Evolutionary conservation across 1,140 invertebrate species (phyloP), one percentile per base, ranked within the genome.

Genomic region (Leptinotarsa defecta): DNA sequence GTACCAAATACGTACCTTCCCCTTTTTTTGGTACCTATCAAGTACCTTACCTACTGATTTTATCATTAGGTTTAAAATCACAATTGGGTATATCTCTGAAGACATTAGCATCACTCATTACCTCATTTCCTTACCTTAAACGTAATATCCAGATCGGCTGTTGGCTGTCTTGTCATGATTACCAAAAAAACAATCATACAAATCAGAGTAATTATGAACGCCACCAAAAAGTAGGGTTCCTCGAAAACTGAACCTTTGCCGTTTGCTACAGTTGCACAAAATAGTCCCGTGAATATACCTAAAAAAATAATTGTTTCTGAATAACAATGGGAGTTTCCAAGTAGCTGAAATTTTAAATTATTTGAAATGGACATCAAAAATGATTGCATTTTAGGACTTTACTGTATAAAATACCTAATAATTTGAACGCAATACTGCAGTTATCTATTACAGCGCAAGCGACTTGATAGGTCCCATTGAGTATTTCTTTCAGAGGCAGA

Each of bases 161-260:
- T 71, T 52, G 82, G 82, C 78, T 83, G 82, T 20, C 78, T 76
- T 5, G 74, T 88, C 62, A 93, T 91, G n/a, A 87, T 68, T 1
- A 78, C 62, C 57, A 80, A 22, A 17, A 77, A 62, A 17, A 73
- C 71, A 1, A 77, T 4, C 74, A 80, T 75, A 22, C 71, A 52
- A 48, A 74, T 43, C 2, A 76, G 19, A 61, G 69, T 75, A 20
- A 80, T 62, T 5, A 80, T 64, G 64, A 77, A 80, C 15, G 48
- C 74, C 4, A 77, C 61, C 22, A 73, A 20, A 67, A 74, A 80
- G 34, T 76, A 78, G 5, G 74, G 67, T 27, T 80, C 76, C 15
- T 5, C 19, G 22, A 79, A 79, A 15, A 80, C 73, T 13, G 24
- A 3, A 22, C 73, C 5, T 13, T 72, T 70, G 5, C 76, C 74